These are phyloP conservation scores for Tenthredo mesomela DNA, from an alignment of 2,888 invertebrate genomes.

Conservation along the genomic window DNA sequence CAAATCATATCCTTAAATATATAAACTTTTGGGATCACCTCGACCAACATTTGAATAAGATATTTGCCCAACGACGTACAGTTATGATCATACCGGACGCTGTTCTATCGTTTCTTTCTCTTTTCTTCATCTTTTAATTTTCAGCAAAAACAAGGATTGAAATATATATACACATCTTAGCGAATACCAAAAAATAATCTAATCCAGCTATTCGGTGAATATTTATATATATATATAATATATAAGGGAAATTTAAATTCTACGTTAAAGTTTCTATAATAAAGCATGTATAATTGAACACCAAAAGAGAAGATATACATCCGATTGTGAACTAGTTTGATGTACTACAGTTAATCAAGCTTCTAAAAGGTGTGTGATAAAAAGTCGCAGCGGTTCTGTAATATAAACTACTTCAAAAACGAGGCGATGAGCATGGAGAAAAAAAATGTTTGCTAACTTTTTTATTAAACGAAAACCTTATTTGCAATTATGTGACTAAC, in stretches of 20 bases:
- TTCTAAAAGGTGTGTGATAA: conserved; percentile 10
- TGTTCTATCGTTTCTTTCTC: not conserved
- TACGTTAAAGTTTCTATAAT: not conserved
- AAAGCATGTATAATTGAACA: conserved; percentile 17
- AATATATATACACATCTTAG: not conserved
- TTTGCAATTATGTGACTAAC: conserved; percentile 13
- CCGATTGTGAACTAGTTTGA: conserved; percentile 18
- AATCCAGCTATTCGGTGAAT: not conserved
- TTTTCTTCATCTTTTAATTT: not conserved
- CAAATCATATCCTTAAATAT: not conserved
- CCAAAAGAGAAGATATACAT: not conserved
- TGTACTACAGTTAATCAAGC: conserved; percentile 37
- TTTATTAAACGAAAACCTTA: not conserved
- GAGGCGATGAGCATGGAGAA: conserved; percentile 10
- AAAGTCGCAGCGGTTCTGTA: not conserved
- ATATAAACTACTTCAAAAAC: conserved; percentile 10
- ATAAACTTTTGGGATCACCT: conserved; percentile 2
- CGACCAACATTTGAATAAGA: not conserved
- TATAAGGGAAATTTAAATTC: not conserved
- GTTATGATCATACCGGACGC: not conserved
- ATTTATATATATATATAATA: not conserved
- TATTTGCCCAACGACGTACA: not conserved
- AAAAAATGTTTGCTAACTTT: conserved; percentile 7
- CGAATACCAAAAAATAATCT: not conserved
- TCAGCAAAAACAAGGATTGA: not conserved